Evolutionary conservation across 1,140 invertebrate species (phyloP), one percentile per base, ranked within the genome.

Genomic region (Calliphora vicina): DNA sequence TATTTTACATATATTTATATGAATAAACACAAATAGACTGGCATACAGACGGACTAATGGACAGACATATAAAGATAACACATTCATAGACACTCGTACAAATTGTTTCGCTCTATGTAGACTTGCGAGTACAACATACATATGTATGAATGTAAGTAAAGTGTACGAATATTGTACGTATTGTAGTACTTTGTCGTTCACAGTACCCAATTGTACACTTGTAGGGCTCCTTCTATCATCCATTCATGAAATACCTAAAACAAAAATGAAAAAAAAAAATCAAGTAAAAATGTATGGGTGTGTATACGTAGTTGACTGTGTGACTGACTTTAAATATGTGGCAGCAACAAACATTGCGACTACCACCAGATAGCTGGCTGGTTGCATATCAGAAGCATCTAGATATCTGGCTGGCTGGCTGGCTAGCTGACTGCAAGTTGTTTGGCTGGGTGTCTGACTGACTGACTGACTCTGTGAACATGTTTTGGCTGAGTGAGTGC

Each of bases 261-360:
- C 87, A 87, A 88, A 88, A 85, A 88, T 85, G 85, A 88, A 88
- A 84, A 83, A 83, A 83, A 85, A 84, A 57, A 82, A 85, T 25
- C 13, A 50, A n/a, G n/a, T n/a, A n/a, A n/a, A n/a, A n/a, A n/a
- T n/a, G n/a, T n/a, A n/a, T n/a, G n/a, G n/a, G n/a, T n/a, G n/a
- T n/a, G n/a, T n/a, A n/a, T n/a, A n/a, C n/a, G n/a, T 4, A 50
- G 45, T 50, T 67, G 61, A 23, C 61, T 67, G 61, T 67, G 61
- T 9, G 61, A 67, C 23, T 67, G 23, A 20, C n/a, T n/a, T n/a
- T n/a, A n/a, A n/a, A n/a, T n/a, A 23, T 23, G 61, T 67, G 61
- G 61, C 20, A 67, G 61, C 23, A 0, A 25, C 61, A 57, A 17
- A 5, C 15, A 2, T 1, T 57, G 50, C n/a, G 15, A 23, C 61